Percentiles rank a stretch among this genome's conserved stretches.
phyloP scores from a whole-genome alignment of 2,888 invertebrate species.

The Eristalinus sepulchralis region DNA sequence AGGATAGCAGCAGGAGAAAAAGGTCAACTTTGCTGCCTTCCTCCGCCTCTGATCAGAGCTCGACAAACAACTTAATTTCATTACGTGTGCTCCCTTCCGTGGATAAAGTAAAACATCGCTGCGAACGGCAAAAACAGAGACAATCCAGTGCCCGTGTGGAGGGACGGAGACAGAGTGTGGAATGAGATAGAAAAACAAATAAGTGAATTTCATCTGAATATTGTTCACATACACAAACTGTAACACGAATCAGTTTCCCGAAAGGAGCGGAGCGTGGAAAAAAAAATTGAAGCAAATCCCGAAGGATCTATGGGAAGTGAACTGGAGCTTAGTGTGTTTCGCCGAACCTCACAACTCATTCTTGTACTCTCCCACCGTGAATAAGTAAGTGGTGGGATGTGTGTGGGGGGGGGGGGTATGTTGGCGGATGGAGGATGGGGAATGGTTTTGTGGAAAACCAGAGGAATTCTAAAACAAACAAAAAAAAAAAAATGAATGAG shows the following conservation, averaged over 20 bases:
- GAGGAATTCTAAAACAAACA: slow-evolving; percentile 24
- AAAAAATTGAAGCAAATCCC: slow-evolving; percentile 37
- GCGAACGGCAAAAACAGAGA: slow-evolving; percentile 53
- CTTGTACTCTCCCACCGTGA: slow-evolving; percentile 4
- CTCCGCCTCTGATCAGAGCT: slow-evolving; percentile 22
- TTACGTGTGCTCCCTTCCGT: slow-evolving; percentile 66
- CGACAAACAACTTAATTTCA: slow-evolving; percentile 68
- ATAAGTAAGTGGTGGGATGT: background rate
- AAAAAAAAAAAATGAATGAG: slow-evolving; percentile 15
- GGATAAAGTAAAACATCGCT: slow-evolving; percentile 65
- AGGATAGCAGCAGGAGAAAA: slow-evolving; percentile 23
- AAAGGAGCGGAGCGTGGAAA: slow-evolving; percentile 2
- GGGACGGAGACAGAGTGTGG: slow-evolving; percentile 27
- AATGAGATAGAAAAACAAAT: slow-evolving; percentile 29
- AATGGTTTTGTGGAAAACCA: background rate
- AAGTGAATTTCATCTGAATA: slow-evolving; percentile 67
- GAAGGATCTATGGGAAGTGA: slow-evolving; percentile 46
- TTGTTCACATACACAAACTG: slow-evolving; percentile 54
- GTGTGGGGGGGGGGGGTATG: background rate
- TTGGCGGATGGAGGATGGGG: too few species aligned
- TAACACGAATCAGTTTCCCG: slow-evolving; percentile 51
- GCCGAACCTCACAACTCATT: slow-evolving; percentile 31
- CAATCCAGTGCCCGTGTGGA: slow-evolving; percentile 17
- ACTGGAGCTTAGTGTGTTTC: slow-evolving; percentile 10
- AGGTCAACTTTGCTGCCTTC: slow-evolving; percentile 56